Percentiles rank a stretch among this genome's conserved stretches.
phyloP scores from a whole-genome alignment of 2,113 vertebrate genomes.

The Vombatus ursinus region DNA sequence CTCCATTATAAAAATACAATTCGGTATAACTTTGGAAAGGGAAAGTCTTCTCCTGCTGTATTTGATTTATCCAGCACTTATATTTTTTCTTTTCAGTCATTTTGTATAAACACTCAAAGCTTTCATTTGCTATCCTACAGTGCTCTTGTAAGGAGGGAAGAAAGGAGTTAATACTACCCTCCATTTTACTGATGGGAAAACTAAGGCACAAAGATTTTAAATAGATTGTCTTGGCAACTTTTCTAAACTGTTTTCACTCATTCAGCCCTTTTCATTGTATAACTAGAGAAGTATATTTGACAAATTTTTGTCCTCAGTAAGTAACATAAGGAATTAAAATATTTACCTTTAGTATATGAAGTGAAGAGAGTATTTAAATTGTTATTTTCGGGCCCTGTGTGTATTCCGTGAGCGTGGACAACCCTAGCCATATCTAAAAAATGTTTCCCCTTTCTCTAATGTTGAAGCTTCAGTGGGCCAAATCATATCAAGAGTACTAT shows the following conservation, averaged over 20 bases:
- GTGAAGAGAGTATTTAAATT: conserved; percentile 34
- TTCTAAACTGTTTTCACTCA: conserved; percentile 41
- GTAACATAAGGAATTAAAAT: conserved; percentile 41
- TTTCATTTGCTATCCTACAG: conserved; percentile 33
- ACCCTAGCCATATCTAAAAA: conserved; percentile 49
- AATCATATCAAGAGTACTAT: conserved; percentile 33
- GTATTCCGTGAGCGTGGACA: conserved; percentile 16
- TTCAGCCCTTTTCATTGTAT: conserved; percentile 27
- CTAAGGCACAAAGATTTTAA: conserved; percentile 43
- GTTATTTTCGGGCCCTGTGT: conserved; percentile 11
- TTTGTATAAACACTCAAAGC: conserved; percentile 31
- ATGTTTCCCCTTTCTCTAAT: conserved; percentile 6
- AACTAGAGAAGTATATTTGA: conserved; percentile 51
- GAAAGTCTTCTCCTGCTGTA: background rate
- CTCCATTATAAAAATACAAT: background rate
- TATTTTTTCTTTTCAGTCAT: conserved; percentile 7
- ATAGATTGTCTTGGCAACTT: background rate
- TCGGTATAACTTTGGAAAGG: conserved; percentile 22
- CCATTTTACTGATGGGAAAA: conserved; percentile 28
- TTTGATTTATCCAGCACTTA: conserved; percentile 36
- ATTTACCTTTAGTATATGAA: conserved; percentile 36
- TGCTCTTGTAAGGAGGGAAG: conserved; percentile 2
- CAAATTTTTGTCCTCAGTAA: conserved; percentile 32
- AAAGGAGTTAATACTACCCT: conserved; percentile 21
- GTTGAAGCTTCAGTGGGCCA: conserved; percentile 30